Conservation (phyloP, 1,140 invertebrate species). For the Nasonia longicornis region DNA sequence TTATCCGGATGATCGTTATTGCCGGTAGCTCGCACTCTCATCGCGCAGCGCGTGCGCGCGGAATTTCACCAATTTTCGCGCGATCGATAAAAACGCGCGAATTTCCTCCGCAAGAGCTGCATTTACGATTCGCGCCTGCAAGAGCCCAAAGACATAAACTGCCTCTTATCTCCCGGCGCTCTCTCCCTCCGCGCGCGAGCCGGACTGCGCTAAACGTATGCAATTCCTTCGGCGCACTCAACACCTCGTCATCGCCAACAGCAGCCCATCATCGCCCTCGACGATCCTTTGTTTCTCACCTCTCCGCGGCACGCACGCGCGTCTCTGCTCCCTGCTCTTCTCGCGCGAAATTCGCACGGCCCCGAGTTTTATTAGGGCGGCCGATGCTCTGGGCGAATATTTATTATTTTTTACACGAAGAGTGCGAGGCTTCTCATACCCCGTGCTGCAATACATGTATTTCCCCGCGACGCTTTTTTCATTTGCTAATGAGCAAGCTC, state of each 20-base stretch:
- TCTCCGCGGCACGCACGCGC: background rate
- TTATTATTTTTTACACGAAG: slow-evolving; percentile 29
- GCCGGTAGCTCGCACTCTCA: too few relatives aligned
- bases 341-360: slow-evolving; percentile 3
- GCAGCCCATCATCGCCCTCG: slow-evolving; percentile 1
- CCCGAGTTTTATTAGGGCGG: slow-evolving; percentile 5
- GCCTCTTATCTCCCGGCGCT: too few relatives aligned
- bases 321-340: background rate
- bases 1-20: too few relatives aligned
- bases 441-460: too few relatives aligned
- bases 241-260: slow-evolving; percentile 10
- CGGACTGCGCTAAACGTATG: background rate
- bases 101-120: too few relatives aligned
- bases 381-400: slow-evolving; percentile 7
- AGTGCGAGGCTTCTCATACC: too few relatives aligned
- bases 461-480: background rate
- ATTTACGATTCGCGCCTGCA: background rate
- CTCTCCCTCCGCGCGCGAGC: too few relatives aligned
- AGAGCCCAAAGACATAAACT: background rate
- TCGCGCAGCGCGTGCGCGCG: too few relatives aligned
- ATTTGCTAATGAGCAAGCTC: background rate
- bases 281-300: slow-evolving; percentile 20
- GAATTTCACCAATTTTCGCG: background rate
- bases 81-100: too few relatives aligned
- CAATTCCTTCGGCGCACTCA: slow-evolving; percentile 10